phyloP scores from a whole-genome alignment of 2,888 invertebrate genomes.

The Melieria crassipennis region DNA sequence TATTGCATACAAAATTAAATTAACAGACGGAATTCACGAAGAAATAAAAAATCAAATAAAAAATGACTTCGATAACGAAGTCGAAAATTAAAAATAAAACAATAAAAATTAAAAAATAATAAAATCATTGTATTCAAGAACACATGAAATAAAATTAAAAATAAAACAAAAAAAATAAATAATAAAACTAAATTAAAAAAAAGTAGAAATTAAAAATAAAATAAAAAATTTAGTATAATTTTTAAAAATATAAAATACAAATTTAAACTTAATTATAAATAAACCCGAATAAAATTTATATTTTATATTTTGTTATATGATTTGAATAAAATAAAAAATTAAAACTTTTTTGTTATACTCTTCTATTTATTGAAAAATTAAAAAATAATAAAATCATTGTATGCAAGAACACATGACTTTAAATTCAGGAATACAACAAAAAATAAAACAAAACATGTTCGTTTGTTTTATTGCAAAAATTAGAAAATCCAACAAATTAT shows the following conservation, averaged over 20 bases:
- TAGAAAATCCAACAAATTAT: too few species aligned
- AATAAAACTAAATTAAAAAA: neutral
- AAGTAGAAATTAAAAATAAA: neutral
- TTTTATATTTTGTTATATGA: too few species aligned
- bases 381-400: too few species aligned
- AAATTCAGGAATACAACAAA: too few species aligned
- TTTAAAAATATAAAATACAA: neutral
- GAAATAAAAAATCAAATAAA: neutral
- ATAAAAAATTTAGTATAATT: neutral
- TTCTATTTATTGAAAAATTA: too few species aligned
- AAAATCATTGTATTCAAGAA: neutral
- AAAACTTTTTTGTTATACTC: too few species aligned
- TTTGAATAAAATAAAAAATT: too few species aligned
- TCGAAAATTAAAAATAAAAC: neutral
- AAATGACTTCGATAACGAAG: neutral
- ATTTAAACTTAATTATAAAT: too few species aligned
- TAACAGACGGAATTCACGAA: neutral
- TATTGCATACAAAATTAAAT: neutral
- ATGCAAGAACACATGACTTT: too few species aligned
- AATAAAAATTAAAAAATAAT: conserved; percentile 3
- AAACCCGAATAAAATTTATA: too few species aligned
- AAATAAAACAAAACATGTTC: too few species aligned
- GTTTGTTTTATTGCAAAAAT: too few species aligned
- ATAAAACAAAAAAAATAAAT: neutral
- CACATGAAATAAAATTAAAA: neutral